Percentiles rank a stretch among this genome's conserved stretches.
phyloP scores from a whole-genome alignment of 2,797 vertebrate species.

The Chloroceryle inda region DNA sequence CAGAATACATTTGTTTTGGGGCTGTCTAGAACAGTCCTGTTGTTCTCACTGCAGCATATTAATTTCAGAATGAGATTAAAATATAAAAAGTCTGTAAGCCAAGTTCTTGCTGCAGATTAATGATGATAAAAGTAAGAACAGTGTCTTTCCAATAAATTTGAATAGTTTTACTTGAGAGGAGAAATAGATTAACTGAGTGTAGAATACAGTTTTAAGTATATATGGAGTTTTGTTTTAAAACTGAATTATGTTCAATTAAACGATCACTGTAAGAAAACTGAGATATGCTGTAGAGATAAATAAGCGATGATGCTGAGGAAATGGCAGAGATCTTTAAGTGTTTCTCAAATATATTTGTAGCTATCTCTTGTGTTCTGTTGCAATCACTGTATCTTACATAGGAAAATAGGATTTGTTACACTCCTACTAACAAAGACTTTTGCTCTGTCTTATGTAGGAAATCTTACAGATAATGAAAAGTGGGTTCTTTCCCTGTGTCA shows the following conservation, averaged over 20 bases:
- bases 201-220: neutral
- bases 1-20: neutral
- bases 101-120: neutral
- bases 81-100: neutral
- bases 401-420: neutral
- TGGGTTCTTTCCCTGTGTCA: neutral
- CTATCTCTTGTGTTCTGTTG: neutral
- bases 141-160: neutral
- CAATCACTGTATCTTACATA: neutral
- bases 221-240: neutral
- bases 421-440: neutral
- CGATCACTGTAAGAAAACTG: neutral
- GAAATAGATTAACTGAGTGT: neutral
- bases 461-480: neutral
- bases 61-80: slow-evolving; percentile 22
- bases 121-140: neutral
- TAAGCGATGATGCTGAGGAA: neutral
- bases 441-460: neutral
- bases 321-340: neutral
- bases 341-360: neutral
- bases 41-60: neutral
- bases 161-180: neutral
- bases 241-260: neutral
- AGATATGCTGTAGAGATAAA: neutral
- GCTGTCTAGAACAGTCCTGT: neutral